Base-by-base conservation (phyloP, 2,113 vertebrate genomes). In the Mionectes macconnelli region DNA sequence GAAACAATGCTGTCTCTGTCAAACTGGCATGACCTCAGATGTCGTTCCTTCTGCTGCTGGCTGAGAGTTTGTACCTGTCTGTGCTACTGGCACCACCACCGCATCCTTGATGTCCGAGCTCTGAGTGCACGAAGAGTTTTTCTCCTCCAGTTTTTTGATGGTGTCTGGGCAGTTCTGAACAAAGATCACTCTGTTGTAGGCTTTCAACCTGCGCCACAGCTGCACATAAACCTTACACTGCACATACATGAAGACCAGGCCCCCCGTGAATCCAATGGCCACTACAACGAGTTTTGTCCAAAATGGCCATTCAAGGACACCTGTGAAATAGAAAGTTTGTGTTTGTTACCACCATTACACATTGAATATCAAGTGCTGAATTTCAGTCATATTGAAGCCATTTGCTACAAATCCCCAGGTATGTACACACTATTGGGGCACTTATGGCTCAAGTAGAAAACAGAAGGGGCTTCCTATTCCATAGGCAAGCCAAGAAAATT, bases 121-220 rank as follows among this genome's bases (percentile, higher is more conserved):
- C 37, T 98, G 90, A 3, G 92, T 75, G 76, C 95, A 93, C 0
- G 68, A 91, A 55, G 94, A 97, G 56, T 74, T 97, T 96, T 98
- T 98, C 89, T 98, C 98, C 66, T 98, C 97, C 90, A 90, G 52
- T 87, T 98, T 99, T 98, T 98, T 98, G 94, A 97, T 97, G 16
- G 98, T 99, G 94, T 99, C 99, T 7, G 99, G 99, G 96, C 99
- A 99, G 98, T 99, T 99, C 92, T 99, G 99, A 94, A 99, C 99
- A 42, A 99, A 99, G 96, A 99, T 99, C 80, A 99, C 98, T 76
- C 99, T 98, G 97, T 99, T 99, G 97, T 99, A 99, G 91, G 99
- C 99, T 97, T 99, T 99, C 90, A 99, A 96, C 93, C 99, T 98
- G 92, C 98, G 98, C 99, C 99, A 99, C 91, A 99, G 97, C 96